These are phyloP conservation scores for Porites lobata DNA, from an alignment of 92 coral and sea anemone genomes.

Conservation along the genomic window DNA sequence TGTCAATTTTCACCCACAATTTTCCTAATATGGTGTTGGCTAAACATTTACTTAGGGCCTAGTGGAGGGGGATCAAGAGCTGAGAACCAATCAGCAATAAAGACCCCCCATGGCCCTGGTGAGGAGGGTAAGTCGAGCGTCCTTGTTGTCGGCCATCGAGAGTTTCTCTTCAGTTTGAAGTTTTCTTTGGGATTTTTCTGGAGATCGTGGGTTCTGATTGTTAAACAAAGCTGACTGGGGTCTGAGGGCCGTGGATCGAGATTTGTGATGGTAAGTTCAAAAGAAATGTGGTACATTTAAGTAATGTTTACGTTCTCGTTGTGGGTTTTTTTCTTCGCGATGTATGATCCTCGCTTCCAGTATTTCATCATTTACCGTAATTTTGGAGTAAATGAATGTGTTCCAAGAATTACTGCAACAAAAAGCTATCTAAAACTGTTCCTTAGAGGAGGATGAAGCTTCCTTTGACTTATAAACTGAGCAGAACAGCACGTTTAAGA, in stretches of 20 bases:
- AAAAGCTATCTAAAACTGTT: not conserved
- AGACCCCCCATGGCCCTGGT: conserved; percentile 96
- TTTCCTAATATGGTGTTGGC: conserved; percentile 81
- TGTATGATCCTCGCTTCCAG: conserved; percentile 45
- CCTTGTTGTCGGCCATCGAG: conserved; percentile 98
- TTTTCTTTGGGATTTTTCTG: conserved; percentile 75
- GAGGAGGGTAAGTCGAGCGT: conserved; percentile 99
- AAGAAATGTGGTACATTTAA: not conserved
- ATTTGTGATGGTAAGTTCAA: conserved; percentile 82
- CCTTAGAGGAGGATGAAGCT: not conserved
- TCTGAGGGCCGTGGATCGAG: conserved; percentile 59
- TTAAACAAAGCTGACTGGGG: conserved; percentile 67
- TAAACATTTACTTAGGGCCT: conserved; percentile 75
- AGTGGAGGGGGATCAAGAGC: conserved; percentile 73
- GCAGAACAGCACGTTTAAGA: not conserved
- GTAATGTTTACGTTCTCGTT: conserved; percentile 41
- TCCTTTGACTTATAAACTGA: not conserved
- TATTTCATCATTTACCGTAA: conserved; percentile 13
- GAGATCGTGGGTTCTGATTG: conserved; percentile 76
- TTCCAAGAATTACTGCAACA: not conserved
- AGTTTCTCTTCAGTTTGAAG: conserved; percentile 80
- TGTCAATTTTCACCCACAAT: conserved; percentile 64
- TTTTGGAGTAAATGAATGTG: conserved; percentile 3
- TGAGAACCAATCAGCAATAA: conserved; percentile 88
- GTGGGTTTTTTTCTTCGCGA: conserved; percentile 39